A percentile compares a stretch with the other conserved stretches of the same genome.
Evolutionary conservation across 2,113 vertebrate species (phyloP).

Genomic region (Microcebus jonahi): DNA sequence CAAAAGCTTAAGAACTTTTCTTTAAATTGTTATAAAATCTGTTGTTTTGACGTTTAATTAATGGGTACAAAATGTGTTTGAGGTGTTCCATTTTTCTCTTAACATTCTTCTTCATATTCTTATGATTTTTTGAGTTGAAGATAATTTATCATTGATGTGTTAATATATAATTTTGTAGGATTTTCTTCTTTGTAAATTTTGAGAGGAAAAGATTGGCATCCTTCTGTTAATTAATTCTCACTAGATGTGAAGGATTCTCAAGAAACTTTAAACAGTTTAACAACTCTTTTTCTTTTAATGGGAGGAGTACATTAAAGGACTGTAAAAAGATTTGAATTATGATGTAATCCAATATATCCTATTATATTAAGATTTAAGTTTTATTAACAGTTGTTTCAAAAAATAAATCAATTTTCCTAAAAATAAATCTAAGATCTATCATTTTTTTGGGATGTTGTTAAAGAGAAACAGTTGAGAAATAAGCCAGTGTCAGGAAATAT

Average conservation of each 20-base stretch:
- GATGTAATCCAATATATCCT: neutral
- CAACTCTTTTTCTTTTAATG: neutral
- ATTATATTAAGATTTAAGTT: neutral
- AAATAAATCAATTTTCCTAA: neutral
- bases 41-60: slow-evolving; percentile 44
- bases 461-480: slow-evolving; percentile 7
- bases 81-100: neutral
- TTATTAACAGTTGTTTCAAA: neutral
- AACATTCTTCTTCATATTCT: neutral
- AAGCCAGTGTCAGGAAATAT: neutral
- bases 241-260: neutral
- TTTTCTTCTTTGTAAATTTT: slow-evolving; percentile 9
- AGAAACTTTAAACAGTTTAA: neutral
- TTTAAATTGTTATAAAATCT: slow-evolving; percentile 18
- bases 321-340: neutral
- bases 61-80: neutral
- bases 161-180: neutral
- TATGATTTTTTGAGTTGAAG: neutral
- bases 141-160: neutral
- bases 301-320: neutral
- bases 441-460: neutral
- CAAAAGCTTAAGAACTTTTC: neutral
- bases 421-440: neutral
- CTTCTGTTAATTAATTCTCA: slow-evolving; percentile 1
- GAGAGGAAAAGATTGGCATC: neutral